Evolutionary conservation across 2,797 vertebrate genomes (phyloP).

Genomic region (Tapera naevia): DNA sequence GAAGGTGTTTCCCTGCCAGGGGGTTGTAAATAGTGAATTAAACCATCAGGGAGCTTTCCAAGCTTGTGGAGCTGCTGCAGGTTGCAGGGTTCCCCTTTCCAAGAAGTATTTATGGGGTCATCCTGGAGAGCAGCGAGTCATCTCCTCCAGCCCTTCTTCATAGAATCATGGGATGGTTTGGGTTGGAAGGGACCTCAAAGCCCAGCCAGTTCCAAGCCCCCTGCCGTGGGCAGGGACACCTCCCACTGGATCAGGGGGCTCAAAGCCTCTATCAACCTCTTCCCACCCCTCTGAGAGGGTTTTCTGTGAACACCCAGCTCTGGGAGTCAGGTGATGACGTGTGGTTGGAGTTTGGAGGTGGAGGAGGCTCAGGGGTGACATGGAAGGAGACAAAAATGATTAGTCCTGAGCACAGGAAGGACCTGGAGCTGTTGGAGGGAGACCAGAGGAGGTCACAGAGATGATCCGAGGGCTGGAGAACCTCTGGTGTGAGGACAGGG

Average conservation of each 20-base stretch:
- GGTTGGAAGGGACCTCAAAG: too few species aligned
- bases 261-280: too few species aligned
- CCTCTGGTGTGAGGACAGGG: too few species aligned
- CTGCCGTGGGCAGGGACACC: too few species aligned
- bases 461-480: too few species aligned
- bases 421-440: too few species aligned
- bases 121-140: fast-evolving
- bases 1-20: neutral
- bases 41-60: fast-evolving
- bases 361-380: neutral
- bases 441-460: too few species aligned
- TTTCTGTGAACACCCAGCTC: neutral
- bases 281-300: fast-evolving
- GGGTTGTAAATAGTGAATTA: neutral
- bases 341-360: fast-evolving
- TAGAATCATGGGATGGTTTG: too few species aligned
- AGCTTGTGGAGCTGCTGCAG: neutral
- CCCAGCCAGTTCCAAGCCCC: too few species aligned
- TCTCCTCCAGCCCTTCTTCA: neutral
- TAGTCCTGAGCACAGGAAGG: too few species aligned
- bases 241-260: too few species aligned
- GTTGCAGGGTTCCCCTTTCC: neutral
- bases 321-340: fast-evolving
- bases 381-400: neutral
- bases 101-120: fast-evolving